These are phyloP conservation scores for Lordiphosa stackelbergi DNA, from an alignment of 1,140 invertebrate genomes.

Conservation along the genomic window DNA sequence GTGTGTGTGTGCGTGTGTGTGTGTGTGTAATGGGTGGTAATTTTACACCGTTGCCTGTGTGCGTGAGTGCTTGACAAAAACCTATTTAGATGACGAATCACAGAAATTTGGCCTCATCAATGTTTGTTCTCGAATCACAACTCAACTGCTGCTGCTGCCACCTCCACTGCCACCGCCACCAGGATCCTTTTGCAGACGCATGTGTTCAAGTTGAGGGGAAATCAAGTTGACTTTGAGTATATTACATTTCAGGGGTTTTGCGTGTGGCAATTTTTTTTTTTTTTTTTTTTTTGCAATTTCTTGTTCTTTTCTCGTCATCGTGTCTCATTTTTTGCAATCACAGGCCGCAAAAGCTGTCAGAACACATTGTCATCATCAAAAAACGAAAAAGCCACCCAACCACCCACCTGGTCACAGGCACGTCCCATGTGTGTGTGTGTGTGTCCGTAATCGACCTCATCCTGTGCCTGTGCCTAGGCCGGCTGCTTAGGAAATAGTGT, in stretches of 20 bases:
- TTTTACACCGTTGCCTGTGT: constrained; percentile 34
- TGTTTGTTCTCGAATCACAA: constrained; percentile 50
- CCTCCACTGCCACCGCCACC: not conserved
- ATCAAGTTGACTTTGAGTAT: constrained; percentile 45
- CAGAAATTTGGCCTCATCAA: constrained; percentile 74
- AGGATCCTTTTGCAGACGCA: not conserved
- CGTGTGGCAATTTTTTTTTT: constrained; percentile 33
- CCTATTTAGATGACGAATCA: constrained; percentile 73
- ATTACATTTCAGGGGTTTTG: constrained; percentile 63
- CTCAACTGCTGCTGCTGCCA: constrained; percentile 17
- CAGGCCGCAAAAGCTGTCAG: constrained; percentile 65
- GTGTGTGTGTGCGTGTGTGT: constrained; percentile 18
- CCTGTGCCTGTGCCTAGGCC: constrained; percentile 31
- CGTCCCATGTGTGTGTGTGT: constrained; percentile 38
- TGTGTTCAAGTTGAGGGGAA: not conserved
- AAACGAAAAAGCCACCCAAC: constrained; percentile 13
- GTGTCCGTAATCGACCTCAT: constrained; percentile 59
- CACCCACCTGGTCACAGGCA: constrained; percentile 54
- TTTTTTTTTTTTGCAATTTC: constrained; percentile 63
- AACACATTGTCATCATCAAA: constrained; percentile 69
- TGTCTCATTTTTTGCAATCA: constrained; percentile 72
- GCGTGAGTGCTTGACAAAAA: constrained; percentile 37
- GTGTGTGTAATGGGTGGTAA: constrained; percentile 59
- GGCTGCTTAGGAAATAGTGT: constrained; percentile 56
- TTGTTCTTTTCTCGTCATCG: constrained; percentile 64